Base-by-base conservation (phyloP, 2,113 vertebrate species). In the Xenopus laevis region DNA sequence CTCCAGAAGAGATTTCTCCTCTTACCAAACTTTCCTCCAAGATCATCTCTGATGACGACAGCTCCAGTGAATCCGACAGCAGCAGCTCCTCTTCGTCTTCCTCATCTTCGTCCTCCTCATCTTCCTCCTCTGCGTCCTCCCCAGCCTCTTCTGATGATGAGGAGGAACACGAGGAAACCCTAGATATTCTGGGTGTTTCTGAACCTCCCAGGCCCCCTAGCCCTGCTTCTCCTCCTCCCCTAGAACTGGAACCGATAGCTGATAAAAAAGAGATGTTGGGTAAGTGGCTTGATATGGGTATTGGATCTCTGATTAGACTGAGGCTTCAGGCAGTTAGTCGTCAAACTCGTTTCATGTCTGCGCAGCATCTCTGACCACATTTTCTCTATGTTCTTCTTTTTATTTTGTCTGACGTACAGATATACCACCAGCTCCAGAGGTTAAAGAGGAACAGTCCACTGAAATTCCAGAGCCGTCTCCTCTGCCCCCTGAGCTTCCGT, bases 81-180 rank as follows among this genome's bases (percentile, higher is more conserved):
- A 91, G 91, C 33, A 92, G 91, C 0, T 94, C 94, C 10, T 92
- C 91, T 0, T 94, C 93, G 0, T 94, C 93, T 0, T 94, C 91
- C 0, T 93, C 93, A 0, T 91, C 93, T 0, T 92, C 93, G 0
- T 92, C 92, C 0, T 86, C 87, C 0, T 84, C 83, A 0, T 92
- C 91, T 0, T 93, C 93, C 0, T 92, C 92, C 0, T 91, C 93
- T 0, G 92, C 27, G 3, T 92, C 92, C 7, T 90, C 92, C 5
- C 89, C 90, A 0, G 93, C 93, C 0, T 91, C 92, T 18, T 82
- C 80, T 2, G 83, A 84, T 23, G 87, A 87, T 12, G 85, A 88
- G 15, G 87, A 87, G 15, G 91, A 94, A n/a, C 91, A 90, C 45
- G 94, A 94, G 2, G n/a, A 81, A 59, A 11, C 13, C 15, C 33